Evolutionary conservation across 2,797 vertebrate genomes (phyloP), one percentile per base, ranked within the genome.

Genomic region (Onychomys leucogaster): DNA sequence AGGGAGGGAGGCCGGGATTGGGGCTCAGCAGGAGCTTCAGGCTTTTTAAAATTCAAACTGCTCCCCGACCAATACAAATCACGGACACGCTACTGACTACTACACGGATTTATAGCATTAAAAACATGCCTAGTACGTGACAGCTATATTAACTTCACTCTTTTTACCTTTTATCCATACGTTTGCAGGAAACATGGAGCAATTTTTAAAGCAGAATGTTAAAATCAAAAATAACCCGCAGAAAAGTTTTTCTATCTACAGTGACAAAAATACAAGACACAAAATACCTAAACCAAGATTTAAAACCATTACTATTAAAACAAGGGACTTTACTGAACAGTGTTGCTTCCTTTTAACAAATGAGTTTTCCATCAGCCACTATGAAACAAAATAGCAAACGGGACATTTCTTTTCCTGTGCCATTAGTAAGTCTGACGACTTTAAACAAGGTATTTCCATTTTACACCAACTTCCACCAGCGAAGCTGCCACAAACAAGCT

Each of bases 31-130:
- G 98, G 98, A 98, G 98, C 98, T 98, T 98, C 98, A 98, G 97
- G 98, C 98, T 99, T 98, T 99, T 99, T 99, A 98, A 99, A 99
- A 99, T 98, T 99, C 98, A 99, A 98, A 98, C 98, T 98, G 98
- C 98, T 99, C 98, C 98, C 98, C 98, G 98, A 98, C 98, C 98
- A 98, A 98, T 98, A 98, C 98, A 98, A 99, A 99, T 98, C 98
- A 98, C 94, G 96, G 98, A 98, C 98, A 98, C 97, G 95, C 98
- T 98, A 98, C 98, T 98, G 98, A 98, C 98, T 98, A 98, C 98
- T 98, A 98, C 98, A 98, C 87, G 98, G 98, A 98, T 98, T 99
- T 98, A 98, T 97, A 98, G 98, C 98, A 98, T 98, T 98, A 98
- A 98, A 99, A 98, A 98, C 98, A 98, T 94, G 95, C 98, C 98